Percentiles rank a stretch among this genome's conserved stretches.
Evolutionary conservation across 2,888 invertebrate species (phyloP).

Genomic region (Papilio elwesi): DNA sequence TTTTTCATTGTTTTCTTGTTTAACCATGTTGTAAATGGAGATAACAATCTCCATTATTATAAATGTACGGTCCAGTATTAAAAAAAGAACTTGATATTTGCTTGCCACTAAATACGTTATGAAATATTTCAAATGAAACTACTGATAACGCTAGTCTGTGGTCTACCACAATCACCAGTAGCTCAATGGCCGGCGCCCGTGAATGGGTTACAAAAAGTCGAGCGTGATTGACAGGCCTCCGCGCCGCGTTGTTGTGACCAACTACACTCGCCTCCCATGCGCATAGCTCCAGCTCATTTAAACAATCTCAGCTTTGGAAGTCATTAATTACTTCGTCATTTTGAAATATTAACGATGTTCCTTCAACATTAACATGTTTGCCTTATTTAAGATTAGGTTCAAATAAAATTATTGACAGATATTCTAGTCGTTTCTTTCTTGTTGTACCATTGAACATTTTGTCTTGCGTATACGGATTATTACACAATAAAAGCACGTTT

Average conservation of each 20-base stretch:
- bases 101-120: neutral
- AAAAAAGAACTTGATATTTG: neutral
- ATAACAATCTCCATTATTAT: too few species aligned
- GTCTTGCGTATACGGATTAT: too few species aligned
- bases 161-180: conserved; percentile 20
- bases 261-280: conserved; percentile 4
- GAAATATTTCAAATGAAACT: neutral
- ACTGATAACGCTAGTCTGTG: conserved; percentile 25
- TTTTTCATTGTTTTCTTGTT: too few species aligned
- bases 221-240: conserved; percentile 46
- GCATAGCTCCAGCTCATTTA: conserved; percentile 37
- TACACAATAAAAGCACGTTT: too few species aligned
- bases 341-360: conserved; percentile 5
- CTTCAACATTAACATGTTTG: conserved; percentile 4
- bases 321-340: conserved; percentile 30
- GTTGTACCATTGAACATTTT: too few species aligned
- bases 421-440: neutral
- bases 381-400: conserved; percentile 1
- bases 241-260: conserved; percentile 38
- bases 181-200: conserved; percentile 38
- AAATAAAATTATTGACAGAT: neutral
- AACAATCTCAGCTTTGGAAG: neutral
- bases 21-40: too few species aligned
- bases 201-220: conserved; percentile 43
- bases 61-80: neutral